These are phyloP conservation scores for Pseudomugil gertrudae DNA, from an alignment of 2,797 vertebrate genomes.

Conservation along the genomic window DNA sequence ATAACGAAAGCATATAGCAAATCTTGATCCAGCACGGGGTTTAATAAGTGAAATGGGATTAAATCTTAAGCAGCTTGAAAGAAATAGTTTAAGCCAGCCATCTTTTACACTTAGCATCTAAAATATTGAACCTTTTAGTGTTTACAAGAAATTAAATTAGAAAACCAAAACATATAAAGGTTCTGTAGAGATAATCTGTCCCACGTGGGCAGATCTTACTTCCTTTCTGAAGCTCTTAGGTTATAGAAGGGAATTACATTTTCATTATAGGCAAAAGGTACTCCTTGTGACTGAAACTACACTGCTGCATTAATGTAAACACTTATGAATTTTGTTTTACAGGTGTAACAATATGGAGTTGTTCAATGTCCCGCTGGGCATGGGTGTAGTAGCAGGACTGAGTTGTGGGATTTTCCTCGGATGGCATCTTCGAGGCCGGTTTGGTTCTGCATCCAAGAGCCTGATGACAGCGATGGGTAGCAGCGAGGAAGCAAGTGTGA, in stretches of 20 bases:
- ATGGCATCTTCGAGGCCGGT: conserved; percentile 85
- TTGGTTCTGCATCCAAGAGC: conserved; percentile 52
- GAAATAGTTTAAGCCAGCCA: too few relatives aligned
- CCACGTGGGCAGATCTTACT: too few relatives aligned
- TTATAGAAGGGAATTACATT: too few relatives aligned
- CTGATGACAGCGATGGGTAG: conserved; percentile 26
- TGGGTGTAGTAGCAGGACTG: conserved; percentile 84
- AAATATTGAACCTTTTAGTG: background rate
- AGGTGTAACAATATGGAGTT: conserved; percentile 83
- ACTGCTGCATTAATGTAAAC: too few relatives aligned
- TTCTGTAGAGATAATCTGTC: too few relatives aligned
- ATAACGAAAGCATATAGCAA: background rate
- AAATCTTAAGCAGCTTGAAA: background rate
- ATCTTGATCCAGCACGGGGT: background rate
- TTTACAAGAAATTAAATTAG: background rate
- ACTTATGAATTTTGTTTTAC: background rate
- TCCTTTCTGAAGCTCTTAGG: too few relatives aligned
- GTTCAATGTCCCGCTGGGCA: conserved; percentile 66
- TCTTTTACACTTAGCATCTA: background rate
- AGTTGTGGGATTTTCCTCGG: conserved; percentile 89
- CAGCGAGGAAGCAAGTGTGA: conserved; percentile 71
- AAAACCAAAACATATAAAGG: background rate
- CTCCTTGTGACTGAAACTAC: too few relatives aligned
- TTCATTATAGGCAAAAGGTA: too few relatives aligned
- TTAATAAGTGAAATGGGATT: background rate